Evolutionary conservation across 1,140 invertebrate genomes (phyloP).

Genomic region (Drosophila sproati): DNA sequence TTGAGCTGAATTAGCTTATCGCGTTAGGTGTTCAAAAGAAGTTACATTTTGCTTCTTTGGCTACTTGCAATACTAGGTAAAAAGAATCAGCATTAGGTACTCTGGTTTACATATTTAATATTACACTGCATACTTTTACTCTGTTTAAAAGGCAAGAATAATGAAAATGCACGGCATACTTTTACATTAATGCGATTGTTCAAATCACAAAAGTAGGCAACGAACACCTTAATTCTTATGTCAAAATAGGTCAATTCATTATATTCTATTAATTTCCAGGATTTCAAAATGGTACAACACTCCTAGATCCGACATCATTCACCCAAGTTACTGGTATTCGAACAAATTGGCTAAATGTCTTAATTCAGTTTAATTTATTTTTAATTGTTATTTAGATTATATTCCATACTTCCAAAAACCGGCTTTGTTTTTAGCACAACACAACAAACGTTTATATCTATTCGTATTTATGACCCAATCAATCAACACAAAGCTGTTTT

Average conservation of each 20-base stretch:
- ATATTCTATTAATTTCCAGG: background rate
- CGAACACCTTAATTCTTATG: background rate
- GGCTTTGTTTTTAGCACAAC: background rate
- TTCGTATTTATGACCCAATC: constrained; percentile 5
- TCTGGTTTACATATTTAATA: background rate
- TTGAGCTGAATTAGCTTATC: no score
- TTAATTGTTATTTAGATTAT: no score
- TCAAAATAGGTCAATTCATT: background rate
- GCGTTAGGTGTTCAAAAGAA: background rate
- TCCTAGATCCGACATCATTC: no score
- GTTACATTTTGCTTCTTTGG: background rate
- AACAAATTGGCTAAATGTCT: no score
- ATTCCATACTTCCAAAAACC: no score
- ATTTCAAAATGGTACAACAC: no score
- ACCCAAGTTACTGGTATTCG: no score
- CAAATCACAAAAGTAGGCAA: background rate
- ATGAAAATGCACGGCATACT: background rate
- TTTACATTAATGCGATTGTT: background rate
- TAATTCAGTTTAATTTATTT: no score
- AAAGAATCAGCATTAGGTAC: background rate
- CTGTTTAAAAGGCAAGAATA: background rate
- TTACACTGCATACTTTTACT: background rate
- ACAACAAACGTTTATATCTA: background rate
- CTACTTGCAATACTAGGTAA: background rate
- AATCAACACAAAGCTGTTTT: constrained; percentile 12